Evolutionary conservation across 2,797 vertebrate genomes (phyloP), one percentile per base, ranked within the genome.

Genomic region (Cheirogaleus major): DNA sequence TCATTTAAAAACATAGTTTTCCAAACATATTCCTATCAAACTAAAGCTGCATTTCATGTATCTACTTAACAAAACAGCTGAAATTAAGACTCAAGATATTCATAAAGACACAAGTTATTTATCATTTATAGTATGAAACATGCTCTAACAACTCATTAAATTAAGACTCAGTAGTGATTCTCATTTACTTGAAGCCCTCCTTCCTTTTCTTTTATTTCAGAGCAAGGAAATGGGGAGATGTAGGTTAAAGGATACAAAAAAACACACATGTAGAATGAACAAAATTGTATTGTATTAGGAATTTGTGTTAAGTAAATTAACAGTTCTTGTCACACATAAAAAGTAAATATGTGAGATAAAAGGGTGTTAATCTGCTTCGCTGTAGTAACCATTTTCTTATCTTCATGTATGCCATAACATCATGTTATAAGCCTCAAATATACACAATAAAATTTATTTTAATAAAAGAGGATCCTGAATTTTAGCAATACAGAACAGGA

Each of bases 21-120:
- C 88, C 78, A 97, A 95, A 93, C 48, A 89, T 81, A 50, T 23
- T 79, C 50, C 90, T 90, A 3, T 80, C 89, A 76, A 96, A 85
- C 2, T 85, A 89, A 95, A 73, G 79, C 50, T 95, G 27, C 6
- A 55, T 80, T 35, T 4, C 4, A 65, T 22, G 93, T 30, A 89
- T 11, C 45, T 72, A 91, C 48, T 43, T 22, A 96, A 93, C 5
- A 88, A 45, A 92, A 72, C 32, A 81, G 45, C 50, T 91, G n/a
- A 48, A 93, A 61, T 67, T 76, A 92, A 9, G 5, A 45, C 2
- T 79, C 23, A 35, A 69, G 52, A 32, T 83, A 70, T 72, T 89
- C 85, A 55, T 61, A 84, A 84, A n/a, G 86, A 48, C 2, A 38
- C 5, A 84, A 75, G 14, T 27, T 63, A 75, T 81, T 67, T 89